Base-by-base conservation (phyloP, 92 coral and sea anemone genomes). In the Paramuricea clavata region DNA sequence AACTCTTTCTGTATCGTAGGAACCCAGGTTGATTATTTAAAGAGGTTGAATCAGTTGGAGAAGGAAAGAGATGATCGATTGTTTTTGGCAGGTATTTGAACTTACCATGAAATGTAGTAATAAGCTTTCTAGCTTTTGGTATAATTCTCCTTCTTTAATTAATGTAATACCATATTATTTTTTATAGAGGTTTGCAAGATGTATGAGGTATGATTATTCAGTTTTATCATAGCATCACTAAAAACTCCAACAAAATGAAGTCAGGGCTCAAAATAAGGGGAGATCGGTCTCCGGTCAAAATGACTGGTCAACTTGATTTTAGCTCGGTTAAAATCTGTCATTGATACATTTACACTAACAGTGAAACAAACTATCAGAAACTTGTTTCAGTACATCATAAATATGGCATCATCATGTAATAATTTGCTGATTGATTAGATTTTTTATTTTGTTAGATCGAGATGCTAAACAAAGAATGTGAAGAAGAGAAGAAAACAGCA, bases 151-250 rank as follows among this genome's bases (percentile, higher is more conserved):
- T n/a, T n/a, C n/a, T n/a, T n/a, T n/a, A n/a, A n/a, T n/a, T 2
- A 41, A 2, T 22, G 12, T 69, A 26, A 39, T 57, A 44, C 49
- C 68, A 17, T 70, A 44, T 11, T 31, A 60, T 61, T 73, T 52
- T 90, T 49, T 56, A n/a, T 39, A 96, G 99, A 92, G 26, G 95
- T 96, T 65, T 96, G 99, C 77, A 89, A 90, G 76, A 87, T 86
- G 59, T 96, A 96, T 84, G 99, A 96, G 98, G 98, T 91, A 52
- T n/a, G n/a, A n/a, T n/a, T n/a, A n/a, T n/a, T n/a, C n/a, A 19
- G 87, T 54, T 43, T 12, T 16, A 47, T 47, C 15, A 9, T 47
- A 39, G 4, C 5, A 39, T 39, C 44, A 39, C 10, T 4, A 39
- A 4, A 39, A 10, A 10, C 44, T 39, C 4, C 44, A 39, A n/a